These are phyloP conservation scores for Watsonalla binaria DNA, from an alignment of 2,888 invertebrate species.

Conservation along the genomic window DNA sequence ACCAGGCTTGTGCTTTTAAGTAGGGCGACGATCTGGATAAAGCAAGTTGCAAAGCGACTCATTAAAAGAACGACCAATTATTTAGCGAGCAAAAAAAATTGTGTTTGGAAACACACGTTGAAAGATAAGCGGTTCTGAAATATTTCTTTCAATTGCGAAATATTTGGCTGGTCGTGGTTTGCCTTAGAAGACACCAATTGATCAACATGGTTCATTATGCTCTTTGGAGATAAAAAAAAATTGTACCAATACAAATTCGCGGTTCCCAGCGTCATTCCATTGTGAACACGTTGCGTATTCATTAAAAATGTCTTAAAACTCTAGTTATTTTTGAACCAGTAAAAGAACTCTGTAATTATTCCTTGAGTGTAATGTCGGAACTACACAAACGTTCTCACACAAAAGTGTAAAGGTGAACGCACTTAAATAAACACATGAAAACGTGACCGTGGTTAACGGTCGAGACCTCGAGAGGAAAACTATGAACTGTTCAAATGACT, in stretches of 20 bases:
- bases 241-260: neutral
- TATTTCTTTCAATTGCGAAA: no score
- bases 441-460: neutral
- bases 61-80: no score
- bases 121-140: no score
- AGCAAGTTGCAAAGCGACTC: no score
- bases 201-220: no score
- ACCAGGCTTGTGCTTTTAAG: no score
- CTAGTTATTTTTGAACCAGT: neutral
- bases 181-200: no score
- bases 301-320: neutral
- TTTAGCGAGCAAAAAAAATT: no score
- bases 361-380: neutral
- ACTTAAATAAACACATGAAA: neutral
- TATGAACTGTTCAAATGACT: neutral
- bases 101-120: no score
- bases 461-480: neutral
- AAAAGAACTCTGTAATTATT: neutral
- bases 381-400: neutral
- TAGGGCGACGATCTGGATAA: no score
- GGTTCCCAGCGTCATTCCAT: neutral
- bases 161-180: no score
- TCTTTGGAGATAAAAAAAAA: neutral
- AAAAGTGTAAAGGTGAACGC: neutral
- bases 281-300: neutral